These are phyloP conservation scores for Saiga tatarica DNA, from an alignment of 2,113 vertebrate genomes.

Conservation along the genomic window DNA sequence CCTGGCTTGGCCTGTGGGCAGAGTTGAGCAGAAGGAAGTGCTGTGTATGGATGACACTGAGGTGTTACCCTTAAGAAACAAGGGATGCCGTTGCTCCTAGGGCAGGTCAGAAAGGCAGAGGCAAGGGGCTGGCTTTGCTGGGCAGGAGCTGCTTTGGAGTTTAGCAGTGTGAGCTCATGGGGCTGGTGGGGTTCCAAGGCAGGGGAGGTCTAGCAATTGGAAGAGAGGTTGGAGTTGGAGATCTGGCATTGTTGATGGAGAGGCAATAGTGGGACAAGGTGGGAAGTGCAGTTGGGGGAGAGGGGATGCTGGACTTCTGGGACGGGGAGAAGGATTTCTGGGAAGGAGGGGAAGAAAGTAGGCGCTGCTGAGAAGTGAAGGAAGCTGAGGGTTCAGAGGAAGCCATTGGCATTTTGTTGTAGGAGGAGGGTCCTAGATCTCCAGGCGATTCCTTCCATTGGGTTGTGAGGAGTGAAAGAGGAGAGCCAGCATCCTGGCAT, in stretches of 20 bases:
- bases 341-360: neutral
- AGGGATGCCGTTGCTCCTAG: neutral
- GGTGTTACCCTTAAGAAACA: neutral
- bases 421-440: neutral
- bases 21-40: neutral
- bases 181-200: neutral
- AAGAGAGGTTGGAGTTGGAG: neutral
- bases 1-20: neutral
- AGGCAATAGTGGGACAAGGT: neutral
- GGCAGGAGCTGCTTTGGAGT: neutral
- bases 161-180: neutral
- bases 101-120: neutral
- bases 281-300: neutral
- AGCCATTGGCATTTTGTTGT: neutral
- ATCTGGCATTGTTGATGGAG: neutral
- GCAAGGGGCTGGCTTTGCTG: neutral
- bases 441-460: neutral
- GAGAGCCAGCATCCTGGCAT: neutral
- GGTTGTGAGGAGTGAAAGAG: neutral
- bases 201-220: neutral
- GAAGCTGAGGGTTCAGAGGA: neutral
- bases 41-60: rapidly evolving
- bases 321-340: neutral
- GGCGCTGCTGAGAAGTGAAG: neutral
- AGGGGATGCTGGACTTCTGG: neutral